Conservation (phyloP, 2,888 invertebrate genomes). For the Clanis bilineata region DNA sequence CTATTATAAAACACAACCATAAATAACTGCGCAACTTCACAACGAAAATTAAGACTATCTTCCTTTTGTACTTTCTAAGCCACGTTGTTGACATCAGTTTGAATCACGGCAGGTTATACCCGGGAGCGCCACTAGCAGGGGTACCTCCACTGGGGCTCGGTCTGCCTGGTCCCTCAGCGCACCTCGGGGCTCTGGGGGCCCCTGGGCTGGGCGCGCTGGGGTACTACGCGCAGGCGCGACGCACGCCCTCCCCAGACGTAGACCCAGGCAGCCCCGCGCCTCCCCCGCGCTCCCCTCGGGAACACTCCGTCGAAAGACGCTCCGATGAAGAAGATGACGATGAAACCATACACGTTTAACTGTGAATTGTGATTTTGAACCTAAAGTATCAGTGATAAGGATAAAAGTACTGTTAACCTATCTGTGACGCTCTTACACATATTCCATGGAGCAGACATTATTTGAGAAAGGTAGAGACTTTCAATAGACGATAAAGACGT, state of each 20-base stretch:
- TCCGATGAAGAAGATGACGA: slow-evolving; percentile 83
- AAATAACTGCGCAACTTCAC: too few species aligned
- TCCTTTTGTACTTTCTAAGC: not conserved
- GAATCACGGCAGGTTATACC: slow-evolving; percentile 78
- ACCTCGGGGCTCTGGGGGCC: slow-evolving; percentile 85
- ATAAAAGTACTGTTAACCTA: not conserved
- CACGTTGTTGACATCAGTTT: not conserved
- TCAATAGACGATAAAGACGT: not conserved
- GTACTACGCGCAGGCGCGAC: slow-evolving; percentile 76
- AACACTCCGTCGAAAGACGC: slow-evolving; percentile 65
- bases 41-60: too few species aligned
- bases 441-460: not conserved
- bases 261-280: slow-evolving; percentile 84
- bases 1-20: too few species aligned
- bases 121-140: slow-evolving; percentile 81
- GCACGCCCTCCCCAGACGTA: slow-evolving; percentile 78
- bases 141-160: slow-evolving; percentile 82
- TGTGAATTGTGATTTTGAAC: slow-evolving; percentile 26
- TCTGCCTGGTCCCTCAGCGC: slow-evolving; percentile 86
- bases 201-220: slow-evolving; percentile 84
- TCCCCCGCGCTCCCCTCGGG: slow-evolving; percentile 70
- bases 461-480: not conserved
- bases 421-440: not conserved
- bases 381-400: slow-evolving; percentile 13
- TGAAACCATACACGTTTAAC: slow-evolving; percentile 84